Evolutionary conservation across 2,113 vertebrate species (phyloP).

Genomic region (Passerina amoena): DNA sequence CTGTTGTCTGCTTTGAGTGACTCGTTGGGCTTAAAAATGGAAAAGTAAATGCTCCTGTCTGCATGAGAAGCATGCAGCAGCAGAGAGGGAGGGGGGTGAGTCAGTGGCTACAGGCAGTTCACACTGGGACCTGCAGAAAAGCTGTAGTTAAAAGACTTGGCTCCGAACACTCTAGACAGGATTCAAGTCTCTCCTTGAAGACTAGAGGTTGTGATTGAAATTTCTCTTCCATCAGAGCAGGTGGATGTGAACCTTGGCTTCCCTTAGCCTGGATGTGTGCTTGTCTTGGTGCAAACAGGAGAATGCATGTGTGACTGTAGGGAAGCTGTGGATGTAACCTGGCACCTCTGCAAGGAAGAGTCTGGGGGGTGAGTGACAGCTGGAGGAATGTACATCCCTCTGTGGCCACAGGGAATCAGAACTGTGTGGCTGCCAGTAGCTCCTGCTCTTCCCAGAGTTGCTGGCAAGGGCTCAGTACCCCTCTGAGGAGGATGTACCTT

Average conservation of each 20-base stretch:
- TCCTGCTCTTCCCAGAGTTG: background rate
- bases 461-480: background rate
- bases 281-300: background rate
- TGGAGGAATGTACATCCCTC: background rate
- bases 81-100: background rate
- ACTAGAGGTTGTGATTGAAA: background rate
- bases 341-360: background rate
- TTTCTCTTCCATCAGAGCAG: background rate
- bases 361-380: background rate
- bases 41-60: background rate
- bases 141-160: background rate
- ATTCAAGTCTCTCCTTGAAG: background rate
- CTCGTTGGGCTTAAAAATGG: background rate
- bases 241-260: background rate
- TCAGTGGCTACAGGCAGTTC: background rate
- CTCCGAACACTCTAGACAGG: background rate
- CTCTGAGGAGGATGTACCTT: background rate
- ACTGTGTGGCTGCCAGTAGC: background rate
- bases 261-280: background rate
- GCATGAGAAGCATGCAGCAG: background rate
- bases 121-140: background rate
- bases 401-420: background rate
- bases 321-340: background rate
- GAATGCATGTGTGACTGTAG: fast-evolving
- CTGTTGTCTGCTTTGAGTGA: background rate